A percentile compares a stretch with the other conserved stretches of the same genome.
Conservation (phyloP, 1,140 invertebrate genomes). For the Phenacoccus solenopsis region DNA sequence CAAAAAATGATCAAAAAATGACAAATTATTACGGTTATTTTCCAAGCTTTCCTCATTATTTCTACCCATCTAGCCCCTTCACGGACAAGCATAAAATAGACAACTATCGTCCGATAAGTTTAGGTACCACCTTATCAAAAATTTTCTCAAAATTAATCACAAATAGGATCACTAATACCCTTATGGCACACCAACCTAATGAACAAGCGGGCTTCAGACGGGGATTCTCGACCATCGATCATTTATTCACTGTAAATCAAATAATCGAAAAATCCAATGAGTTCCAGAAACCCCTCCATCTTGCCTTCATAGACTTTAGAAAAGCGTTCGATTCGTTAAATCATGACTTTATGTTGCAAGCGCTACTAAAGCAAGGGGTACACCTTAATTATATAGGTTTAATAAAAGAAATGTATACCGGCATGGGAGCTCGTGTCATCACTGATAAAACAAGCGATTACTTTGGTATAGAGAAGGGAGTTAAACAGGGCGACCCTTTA, state of each 20-base stretch:
- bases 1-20: too few species aligned
- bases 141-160: slow-evolving; percentile 17
- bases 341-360: background rate
- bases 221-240: slow-evolving; percentile 15
- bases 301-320: slow-evolving; percentile 15
- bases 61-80: too few species aligned
- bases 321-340: slow-evolving; percentile 15
- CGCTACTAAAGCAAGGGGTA: background rate
- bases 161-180: slow-evolving; percentile 7
- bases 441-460: slow-evolving; percentile 4
- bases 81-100: slow-evolving; percentile 27
- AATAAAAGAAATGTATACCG: background rate
- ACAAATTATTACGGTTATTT: too few species aligned
- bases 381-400: background rate
- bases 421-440: background rate
- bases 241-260: slow-evolving; percentile 10
- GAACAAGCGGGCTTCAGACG: slow-evolving; percentile 15
- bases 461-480: slow-evolving; percentile 6
- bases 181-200: background rate
- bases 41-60: too few species aligned
- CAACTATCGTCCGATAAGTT: slow-evolving; percentile 31
- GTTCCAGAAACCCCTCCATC: background rate
- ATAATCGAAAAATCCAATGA: background rate
- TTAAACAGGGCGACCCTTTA: slow-evolving; percentile 21
- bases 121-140: slow-evolving; percentile 27